These are phyloP conservation scores for Rhyacophila evoluta DNA, from an alignment of 2,888 invertebrate species.

Conservation along the genomic window DNA sequence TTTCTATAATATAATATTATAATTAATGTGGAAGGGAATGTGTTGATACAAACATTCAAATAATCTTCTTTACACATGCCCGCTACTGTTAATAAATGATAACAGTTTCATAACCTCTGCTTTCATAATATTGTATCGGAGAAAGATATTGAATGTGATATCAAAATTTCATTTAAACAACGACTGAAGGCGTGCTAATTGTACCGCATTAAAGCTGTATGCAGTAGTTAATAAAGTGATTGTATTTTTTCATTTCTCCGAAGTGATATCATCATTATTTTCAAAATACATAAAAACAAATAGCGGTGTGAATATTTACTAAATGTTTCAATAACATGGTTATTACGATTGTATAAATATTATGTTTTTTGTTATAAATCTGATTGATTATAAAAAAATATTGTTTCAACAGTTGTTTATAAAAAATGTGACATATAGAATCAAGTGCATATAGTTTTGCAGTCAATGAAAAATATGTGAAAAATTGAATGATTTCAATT, in stretches of 20 bases:
- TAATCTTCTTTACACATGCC: neutral
- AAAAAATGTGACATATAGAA: no score
- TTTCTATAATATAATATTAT: no score
- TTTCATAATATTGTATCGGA: neutral
- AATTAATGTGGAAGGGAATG: no score
- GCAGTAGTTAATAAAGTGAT: neutral
- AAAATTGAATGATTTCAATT: no score
- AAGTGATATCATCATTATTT: neutral
- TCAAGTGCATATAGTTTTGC: no score
- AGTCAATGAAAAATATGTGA: no score
- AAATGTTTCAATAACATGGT: no score
- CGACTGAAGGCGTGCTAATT: neutral
- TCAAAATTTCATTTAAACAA: neutral
- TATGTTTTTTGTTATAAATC: no score
- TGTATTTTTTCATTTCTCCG: neutral
- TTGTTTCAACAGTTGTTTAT: no score
- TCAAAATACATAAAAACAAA: neutral
- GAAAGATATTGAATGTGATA: neutral
- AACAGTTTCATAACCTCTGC: neutral
- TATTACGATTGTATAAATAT: no score
- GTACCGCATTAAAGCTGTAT: neutral
- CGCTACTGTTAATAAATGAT: neutral
- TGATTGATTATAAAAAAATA: no score
- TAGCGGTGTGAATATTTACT: no score
- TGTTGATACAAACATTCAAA: neutral